phyloP scores from a whole-genome alignment of 2,113 vertebrate species.

The Leptocoma aspasia region DNA sequence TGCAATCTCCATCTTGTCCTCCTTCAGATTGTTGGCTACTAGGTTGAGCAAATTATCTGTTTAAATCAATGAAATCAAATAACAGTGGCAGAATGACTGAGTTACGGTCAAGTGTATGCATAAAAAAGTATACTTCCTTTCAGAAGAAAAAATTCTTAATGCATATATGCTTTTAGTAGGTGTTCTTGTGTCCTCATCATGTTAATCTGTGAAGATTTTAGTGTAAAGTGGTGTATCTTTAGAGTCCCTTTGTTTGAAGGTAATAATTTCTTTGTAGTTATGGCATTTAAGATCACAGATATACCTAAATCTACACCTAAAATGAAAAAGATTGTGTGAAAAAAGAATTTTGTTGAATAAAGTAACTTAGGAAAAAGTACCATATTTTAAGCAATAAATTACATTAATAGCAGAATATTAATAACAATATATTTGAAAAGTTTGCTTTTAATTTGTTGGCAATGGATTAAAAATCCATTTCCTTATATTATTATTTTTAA shows the following conservation, averaged over 20 bases:
- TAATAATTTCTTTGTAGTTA: neutral
- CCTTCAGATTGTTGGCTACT: neutral
- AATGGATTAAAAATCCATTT: slow-evolving; percentile 26
- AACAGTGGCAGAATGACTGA: neutral
- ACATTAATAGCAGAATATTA: neutral
- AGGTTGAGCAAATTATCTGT: neutral
- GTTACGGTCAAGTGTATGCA: neutral
- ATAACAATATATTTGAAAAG: neutral
- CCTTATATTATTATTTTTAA: neutral
- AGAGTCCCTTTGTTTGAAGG: neutral
- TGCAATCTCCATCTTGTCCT: neutral
- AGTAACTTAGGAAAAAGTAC: neutral
- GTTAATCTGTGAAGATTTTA: neutral
- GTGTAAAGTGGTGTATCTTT: neutral
- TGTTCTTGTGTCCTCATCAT: neutral
- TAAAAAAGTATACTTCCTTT: neutral
- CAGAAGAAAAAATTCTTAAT: neutral
- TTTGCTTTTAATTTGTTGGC: slow-evolving; percentile 2
- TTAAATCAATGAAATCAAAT: neutral
- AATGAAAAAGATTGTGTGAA: neutral
- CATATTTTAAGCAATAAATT: neutral
- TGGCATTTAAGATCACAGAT: neutral
- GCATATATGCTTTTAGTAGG: neutral
- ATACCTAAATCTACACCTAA: neutral
- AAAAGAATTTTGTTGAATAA: fast-evolving